Conservation (phyloP, 2,113 vertebrate genomes). For the Pandion haliaetus region DNA sequence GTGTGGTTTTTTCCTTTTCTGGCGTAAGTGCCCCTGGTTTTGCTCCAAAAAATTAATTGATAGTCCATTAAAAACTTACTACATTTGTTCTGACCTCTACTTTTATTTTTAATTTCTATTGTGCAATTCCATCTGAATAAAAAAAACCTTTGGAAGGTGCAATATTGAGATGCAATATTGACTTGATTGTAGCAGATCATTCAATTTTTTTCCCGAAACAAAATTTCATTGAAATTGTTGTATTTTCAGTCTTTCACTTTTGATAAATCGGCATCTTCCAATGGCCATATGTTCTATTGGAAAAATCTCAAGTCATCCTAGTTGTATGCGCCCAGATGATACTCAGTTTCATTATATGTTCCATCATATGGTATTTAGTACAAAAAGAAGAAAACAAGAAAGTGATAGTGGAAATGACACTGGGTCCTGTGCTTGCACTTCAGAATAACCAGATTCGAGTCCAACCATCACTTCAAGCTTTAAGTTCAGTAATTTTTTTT, state of each 20-base stretch:
- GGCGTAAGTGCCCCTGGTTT: slow-evolving; percentile 7
- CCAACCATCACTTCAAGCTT: neutral
- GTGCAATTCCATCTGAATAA: neutral
- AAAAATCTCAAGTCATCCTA: slow-evolving; percentile 44
- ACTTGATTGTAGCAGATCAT: slow-evolving; percentile 1
- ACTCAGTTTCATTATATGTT: slow-evolving; percentile 31
- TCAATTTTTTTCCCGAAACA: neutral
- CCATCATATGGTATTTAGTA: slow-evolving; percentile 1
- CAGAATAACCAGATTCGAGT: slow-evolving; percentile 41
- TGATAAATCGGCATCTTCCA: slow-evolving; percentile 53
- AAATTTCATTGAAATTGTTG: slow-evolving; percentile 18
- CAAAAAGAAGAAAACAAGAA: slow-evolving; percentile 46
- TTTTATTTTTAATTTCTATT: slow-evolving; percentile 4
- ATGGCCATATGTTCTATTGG: slow-evolving; percentile 56
- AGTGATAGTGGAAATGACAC: slow-evolving; percentile 31
- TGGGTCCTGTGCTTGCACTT: neutral
- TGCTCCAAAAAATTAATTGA: slow-evolving; percentile 50
- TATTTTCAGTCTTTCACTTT: slow-evolving; percentile 38
- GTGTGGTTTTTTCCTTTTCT: neutral
- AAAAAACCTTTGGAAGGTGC: slow-evolving; percentile 16
- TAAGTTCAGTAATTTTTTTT: neutral
- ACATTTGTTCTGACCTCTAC: neutral
- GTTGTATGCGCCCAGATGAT: slow-evolving; percentile 50
- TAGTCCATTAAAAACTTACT: slow-evolving; percentile 28
- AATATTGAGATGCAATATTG: slow-evolving; percentile 17